Evolutionary conservation across 2,113 vertebrate species (phyloP), one percentile per base, ranked within the genome.

Genomic region (Balaenoptera acutorostrata): DNA sequence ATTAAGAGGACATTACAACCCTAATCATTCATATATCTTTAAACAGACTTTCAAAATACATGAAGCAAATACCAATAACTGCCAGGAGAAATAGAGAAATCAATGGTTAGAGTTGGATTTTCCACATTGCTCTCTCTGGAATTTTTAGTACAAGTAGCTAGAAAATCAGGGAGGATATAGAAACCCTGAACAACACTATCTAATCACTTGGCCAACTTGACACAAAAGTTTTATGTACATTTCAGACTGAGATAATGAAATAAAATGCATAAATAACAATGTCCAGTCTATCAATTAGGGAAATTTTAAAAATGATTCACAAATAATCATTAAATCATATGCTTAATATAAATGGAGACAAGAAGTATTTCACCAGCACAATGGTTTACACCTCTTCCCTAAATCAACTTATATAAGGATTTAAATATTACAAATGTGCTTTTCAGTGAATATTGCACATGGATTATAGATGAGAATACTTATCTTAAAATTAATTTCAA

Each of bases 401-500:
- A 75, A 94, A 77, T 55, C n/a, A 83, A 39, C 0, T 33, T 61
- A 83, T 29, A 33, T 11, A 85, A 78, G 12, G 6, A 64, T 57
- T 85, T 64, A 33, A n/a, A 12, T 82, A 63, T 39, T 31, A 66
- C 1, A 82, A 2, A 61, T 64, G 14, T 41, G 3, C 4, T 89
- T 52, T 93, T 69, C 72, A 36, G 20, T 66, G 39, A 82, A n/a
- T 63, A 57, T 29, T 77, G 25, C 2, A 90, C 33, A 90, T 20
- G 13, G 29, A 36, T n/a, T 72, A 94, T 59, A 25, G 33, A 92
- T 69, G 14, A 87, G 33, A 75, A 84, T 69, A 77, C 4, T 44
- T 92, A 31, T 23, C 44, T 94, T 89, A 74, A 90, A 96, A 86
- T 83, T 71, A 95, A 96, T 87, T 87, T 94, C 10, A 92, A 92